These are phyloP conservation scores for Tenthredo mesomela DNA, from an alignment of 2,888 invertebrate genomes.

Conservation along the genomic window DNA sequence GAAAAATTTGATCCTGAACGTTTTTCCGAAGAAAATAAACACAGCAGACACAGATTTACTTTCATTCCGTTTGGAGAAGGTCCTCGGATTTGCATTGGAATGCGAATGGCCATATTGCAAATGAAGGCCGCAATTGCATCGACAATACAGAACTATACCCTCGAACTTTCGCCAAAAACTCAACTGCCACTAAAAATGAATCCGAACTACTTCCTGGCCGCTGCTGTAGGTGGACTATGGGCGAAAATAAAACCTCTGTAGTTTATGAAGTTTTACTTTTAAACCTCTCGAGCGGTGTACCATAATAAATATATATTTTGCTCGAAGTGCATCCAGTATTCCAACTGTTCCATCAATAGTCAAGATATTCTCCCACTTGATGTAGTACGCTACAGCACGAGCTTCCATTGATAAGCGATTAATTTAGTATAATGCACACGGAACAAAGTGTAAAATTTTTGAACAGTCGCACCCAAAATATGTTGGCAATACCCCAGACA, in stretches of 20 bases:
- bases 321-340: too few relatives aligned
- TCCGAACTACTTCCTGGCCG: constrained; percentile 53
- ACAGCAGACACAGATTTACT: constrained; percentile 58
- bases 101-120: constrained; percentile 64
- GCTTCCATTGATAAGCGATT: too few relatives aligned
- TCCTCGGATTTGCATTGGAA: constrained; percentile 69
- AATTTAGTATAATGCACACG: too few relatives aligned
- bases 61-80: constrained; percentile 71
- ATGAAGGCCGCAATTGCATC: constrained; percentile 62
- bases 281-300: too few relatives aligned
- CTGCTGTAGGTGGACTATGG: constrained; percentile 55
- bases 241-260: constrained; percentile 7
- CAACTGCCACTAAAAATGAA: constrained; percentile 60
- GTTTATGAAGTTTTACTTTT: too few relatives aligned
- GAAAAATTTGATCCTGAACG: constrained; percentile 66
- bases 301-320: too few relatives aligned
- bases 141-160: constrained; percentile 59
- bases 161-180: constrained; percentile 63
- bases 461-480: too few relatives aligned
- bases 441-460: too few relatives aligned
- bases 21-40: constrained; percentile 62
- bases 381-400: too few relatives aligned
- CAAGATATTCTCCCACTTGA: too few relatives aligned
- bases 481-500: too few relatives aligned
- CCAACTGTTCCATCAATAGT: too few relatives aligned